Conservation (phyloP, 2,113 vertebrate genomes). For the Eulemur rufifrons region DNA sequence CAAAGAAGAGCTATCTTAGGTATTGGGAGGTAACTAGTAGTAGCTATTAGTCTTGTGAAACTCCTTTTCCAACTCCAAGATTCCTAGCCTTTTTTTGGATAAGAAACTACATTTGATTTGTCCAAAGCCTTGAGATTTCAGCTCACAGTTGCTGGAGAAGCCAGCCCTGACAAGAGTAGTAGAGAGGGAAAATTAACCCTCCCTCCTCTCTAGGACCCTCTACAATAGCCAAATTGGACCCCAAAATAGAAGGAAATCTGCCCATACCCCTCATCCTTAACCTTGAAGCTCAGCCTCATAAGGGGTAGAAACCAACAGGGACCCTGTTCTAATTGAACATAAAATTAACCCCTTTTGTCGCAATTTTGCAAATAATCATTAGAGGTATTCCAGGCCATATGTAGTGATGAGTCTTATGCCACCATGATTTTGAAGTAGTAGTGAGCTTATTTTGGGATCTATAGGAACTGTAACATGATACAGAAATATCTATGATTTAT, state of each 20-base stretch:
- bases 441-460: constrained; percentile 6
- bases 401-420: neutral
- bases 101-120: constrained; percentile 3
- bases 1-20: neutral
- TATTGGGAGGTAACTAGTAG: neutral
- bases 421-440: neutral
- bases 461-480: constrained; percentile 30
- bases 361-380: neutral
- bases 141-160: neutral
- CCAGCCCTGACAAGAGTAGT: neutral
- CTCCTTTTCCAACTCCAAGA: neutral
- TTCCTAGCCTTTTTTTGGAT: neutral
- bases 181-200: neutral
- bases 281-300: neutral
- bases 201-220: neutral
- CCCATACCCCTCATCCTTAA: neutral
- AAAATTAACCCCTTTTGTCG: constrained; percentile 17
- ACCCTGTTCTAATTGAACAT: constrained; percentile 19
- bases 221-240: neutral
- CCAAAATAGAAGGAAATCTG: neutral
- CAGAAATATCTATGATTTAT: constrained; percentile 23
- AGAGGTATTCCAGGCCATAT: neutral
- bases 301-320: neutral
- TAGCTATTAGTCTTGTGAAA: neutral
- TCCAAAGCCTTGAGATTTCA: neutral